A percentile compares a stretch with the other conserved stretches of the same genome.
Conservation (phyloP, 2,113 vertebrate genomes). For the Lophura nycthemera region DNA sequence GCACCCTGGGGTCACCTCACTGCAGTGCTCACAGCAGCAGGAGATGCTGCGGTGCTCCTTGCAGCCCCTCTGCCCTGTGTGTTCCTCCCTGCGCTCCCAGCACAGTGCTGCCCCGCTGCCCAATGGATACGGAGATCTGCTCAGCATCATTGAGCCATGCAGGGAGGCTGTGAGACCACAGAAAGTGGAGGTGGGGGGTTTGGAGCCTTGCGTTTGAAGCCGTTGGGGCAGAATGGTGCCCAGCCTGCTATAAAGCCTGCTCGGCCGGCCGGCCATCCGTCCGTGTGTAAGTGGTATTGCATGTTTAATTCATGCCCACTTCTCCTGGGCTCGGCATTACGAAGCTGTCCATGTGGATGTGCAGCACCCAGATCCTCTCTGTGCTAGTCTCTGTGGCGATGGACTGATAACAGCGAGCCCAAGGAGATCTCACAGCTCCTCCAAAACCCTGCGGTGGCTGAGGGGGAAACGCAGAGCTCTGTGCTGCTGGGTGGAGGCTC, state of each 20-base stretch:
- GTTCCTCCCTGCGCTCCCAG: too few relatives aligned
- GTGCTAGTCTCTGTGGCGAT: background rate
- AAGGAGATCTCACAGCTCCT: background rate
- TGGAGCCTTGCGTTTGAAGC: background rate
- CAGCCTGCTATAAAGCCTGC: background rate
- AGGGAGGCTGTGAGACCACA: background rate
- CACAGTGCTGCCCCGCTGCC: background rate
- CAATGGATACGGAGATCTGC: background rate
- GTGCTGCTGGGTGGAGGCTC: background rate
- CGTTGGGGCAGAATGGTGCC: background rate
- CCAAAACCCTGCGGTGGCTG: background rate
- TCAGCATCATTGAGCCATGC: background rate
- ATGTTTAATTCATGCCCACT: background rate
- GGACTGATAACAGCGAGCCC: background rate
- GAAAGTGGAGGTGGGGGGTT: background rate
- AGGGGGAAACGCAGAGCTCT: accelerated
- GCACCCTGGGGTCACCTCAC: background rate
- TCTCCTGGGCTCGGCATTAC: accelerated
- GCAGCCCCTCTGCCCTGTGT: too few relatives aligned
- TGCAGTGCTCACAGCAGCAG: background rate
- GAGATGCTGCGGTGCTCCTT: too few relatives aligned
- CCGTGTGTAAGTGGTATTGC: background rate
- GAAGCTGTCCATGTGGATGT: accelerated
- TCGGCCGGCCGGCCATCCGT: too few relatives aligned
- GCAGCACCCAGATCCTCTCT: background rate